Evolutionary conservation across 2,888 invertebrate species (phyloP).

Genomic region (Meteorus colon): DNA sequence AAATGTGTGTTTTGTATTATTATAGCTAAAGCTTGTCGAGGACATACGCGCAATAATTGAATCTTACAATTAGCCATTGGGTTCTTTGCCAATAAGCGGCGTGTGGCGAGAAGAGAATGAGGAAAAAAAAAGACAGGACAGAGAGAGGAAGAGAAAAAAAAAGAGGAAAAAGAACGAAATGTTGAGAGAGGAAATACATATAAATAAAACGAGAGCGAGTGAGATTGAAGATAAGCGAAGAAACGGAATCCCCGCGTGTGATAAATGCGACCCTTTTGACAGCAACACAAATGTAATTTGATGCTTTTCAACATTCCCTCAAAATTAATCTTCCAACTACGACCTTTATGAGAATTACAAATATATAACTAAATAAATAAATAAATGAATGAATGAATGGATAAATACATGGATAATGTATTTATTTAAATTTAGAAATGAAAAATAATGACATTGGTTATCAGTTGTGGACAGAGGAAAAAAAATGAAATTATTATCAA

Average conservation of each 20-base stretch:
- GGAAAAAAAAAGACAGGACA: not conserved
- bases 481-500: too few relatives aligned
- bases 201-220: not conserved
- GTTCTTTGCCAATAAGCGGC: constrained; percentile 5
- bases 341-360: constrained; percentile 3
- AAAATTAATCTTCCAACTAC: not conserved
- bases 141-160: not conserved
- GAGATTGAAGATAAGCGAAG: constrained; percentile 11
- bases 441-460: too few relatives aligned
- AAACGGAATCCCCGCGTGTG: constrained; percentile 9
- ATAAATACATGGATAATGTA: not conserved
- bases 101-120: not conserved
- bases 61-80: constrained; percentile 48
- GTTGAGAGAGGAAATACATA: not conserved
- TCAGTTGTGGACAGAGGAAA: too few relatives aligned
- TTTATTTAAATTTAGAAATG: too few relatives aligned
- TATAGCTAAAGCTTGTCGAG: constrained; percentile 24
- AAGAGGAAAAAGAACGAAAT: not conserved
- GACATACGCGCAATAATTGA: constrained; percentile 44
- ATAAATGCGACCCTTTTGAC: constrained; percentile 32
- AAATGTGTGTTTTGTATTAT: not conserved
- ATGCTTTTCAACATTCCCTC: constrained; percentile 24
- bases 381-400: not conserved
- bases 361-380: not conserved
- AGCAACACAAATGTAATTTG: constrained; percentile 13